A percentile compares a stretch with the other conserved stretches of the same genome.
These are phyloP conservation scores for Pangasianodon gigas DNA, from an alignment of 2,113 vertebrate genomes.

Conservation along the genomic window DNA sequence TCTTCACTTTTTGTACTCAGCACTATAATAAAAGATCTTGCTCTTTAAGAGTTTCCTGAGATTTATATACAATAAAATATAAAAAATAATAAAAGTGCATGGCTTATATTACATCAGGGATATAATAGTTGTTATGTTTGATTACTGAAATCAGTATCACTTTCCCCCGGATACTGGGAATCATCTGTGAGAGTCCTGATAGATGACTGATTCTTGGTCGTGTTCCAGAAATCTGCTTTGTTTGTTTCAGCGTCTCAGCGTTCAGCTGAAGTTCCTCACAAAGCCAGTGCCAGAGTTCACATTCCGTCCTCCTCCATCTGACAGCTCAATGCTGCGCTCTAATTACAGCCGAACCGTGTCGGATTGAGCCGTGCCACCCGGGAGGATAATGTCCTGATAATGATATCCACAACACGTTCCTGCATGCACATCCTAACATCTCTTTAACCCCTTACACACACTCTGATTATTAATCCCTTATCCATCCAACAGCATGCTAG, in stretches of 20 bases:
- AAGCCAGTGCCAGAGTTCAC: conserved; percentile 43
- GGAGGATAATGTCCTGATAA: conserved; percentile 19
- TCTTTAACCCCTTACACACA: conserved; percentile 11
- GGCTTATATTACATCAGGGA: background rate
- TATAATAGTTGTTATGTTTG: background rate
- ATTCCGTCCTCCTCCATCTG: conserved; percentile 46
- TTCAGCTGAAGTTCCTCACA: conserved; percentile 34
- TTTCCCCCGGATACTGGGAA: background rate
- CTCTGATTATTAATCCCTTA: background rate
- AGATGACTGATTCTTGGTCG: background rate
- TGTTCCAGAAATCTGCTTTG: background rate
- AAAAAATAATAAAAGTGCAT: background rate
- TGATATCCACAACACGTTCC: conserved; percentile 47
- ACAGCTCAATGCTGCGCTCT: conserved; percentile 55
- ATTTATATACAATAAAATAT: background rate
- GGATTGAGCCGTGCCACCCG: conserved; percentile 57
- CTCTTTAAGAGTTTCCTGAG: background rate
- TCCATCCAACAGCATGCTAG: background rate
- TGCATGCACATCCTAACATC: background rate
- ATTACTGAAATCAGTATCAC: background rate
- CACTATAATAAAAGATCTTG: background rate
- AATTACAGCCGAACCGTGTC: conserved; percentile 55
- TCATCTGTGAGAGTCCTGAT: background rate
- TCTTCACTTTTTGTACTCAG: background rate
- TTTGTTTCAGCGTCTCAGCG: background rate